Evolutionary conservation across 2,888 invertebrate species (phyloP), one percentile per base, ranked within the genome.

Genomic region (Endomychus coccineus): DNA sequence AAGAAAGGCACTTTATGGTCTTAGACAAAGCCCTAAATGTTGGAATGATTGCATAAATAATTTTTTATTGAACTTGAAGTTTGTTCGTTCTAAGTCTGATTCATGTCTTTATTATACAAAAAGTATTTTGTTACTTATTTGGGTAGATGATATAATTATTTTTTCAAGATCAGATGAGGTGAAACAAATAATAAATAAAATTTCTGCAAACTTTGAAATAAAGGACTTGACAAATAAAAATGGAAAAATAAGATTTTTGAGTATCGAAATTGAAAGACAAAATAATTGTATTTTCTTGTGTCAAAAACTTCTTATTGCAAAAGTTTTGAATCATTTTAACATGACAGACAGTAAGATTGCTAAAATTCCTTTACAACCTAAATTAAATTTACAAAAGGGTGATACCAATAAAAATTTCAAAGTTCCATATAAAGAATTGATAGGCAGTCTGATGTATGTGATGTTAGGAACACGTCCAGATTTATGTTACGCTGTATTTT

Each of bases 401-500:
- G 19, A n/a, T n/a, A n/a, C n/a, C n/a, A 16, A 16, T 19, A 21
- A 5, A 14, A 12, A 10, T 14, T 14, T 14, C 6, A 22, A 24
- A 14, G 11, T 9, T 21, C 13, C 14, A 14, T 46, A 45, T 31
- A 32, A 36, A 11, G 44, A 49, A 30, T 32, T 48, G 10, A 36
- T 46, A 15, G 46, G 48, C 6, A 36, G 34, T 16, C 12, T 49
- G 11, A 49, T 50, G 48, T 45, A 47, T 14, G 25, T 45, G 6
- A 47, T 47, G 45, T 27, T 47, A 11, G 48, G 42, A 12, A 31
- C 45, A n/a, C 43, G 46, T 28, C 46, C 46, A 6, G 49, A 51
- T 39, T 16, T 49, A 15, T 39, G 46, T 36, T 46, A 29, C 35
- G 25, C 27, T 14, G 38, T 50, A 19, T 41, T 42, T 3, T 50